Percentiles rank a stretch among this genome's conserved stretches.
phyloP scores from a whole-genome alignment of 1,140 invertebrate genomes.

The Papilio machaon region DNA sequence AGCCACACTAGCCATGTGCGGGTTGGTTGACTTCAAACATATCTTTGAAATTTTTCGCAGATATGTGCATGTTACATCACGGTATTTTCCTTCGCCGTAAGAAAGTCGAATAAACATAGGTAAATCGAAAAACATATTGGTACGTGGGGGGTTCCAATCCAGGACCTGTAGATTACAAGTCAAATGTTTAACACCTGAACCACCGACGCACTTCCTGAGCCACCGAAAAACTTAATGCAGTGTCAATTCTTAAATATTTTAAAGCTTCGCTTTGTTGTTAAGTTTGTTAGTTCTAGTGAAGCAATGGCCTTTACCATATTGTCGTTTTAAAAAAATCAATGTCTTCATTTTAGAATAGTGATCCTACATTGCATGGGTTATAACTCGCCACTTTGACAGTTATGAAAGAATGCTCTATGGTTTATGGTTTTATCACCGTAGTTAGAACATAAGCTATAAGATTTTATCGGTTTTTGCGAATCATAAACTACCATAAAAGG shows the following conservation, averaged over 20 bases:
- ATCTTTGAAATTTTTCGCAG: no score
- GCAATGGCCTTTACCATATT: background rate
- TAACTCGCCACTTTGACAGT: background rate
- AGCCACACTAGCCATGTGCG: no score
- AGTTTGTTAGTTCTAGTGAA: background rate
- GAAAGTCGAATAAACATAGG: no score
- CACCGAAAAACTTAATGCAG: no score
- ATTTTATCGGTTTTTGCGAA: slow-evolving; percentile 35
- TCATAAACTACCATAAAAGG: slow-evolving; percentile 41
- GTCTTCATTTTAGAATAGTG: background rate
- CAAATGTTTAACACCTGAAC: no score
- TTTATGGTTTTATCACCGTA: slow-evolving; percentile 30
- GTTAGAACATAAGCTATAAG: slow-evolving; percentile 19
- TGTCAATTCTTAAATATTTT: background rate
- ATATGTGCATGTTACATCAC: no score
- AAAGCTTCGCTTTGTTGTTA: background rate
- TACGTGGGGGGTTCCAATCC: no score
- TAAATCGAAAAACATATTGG: no score
- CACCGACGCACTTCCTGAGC: no score
- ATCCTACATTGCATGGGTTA: background rate
- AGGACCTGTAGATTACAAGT: no score
- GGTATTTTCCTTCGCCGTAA: no score
- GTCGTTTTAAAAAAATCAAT: background rate
- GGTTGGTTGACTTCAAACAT: no score
- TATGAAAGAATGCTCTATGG: slow-evolving; percentile 22